Conservation (phyloP, 2,888 invertebrate species). For the Scaeva pyrastri region DNA sequence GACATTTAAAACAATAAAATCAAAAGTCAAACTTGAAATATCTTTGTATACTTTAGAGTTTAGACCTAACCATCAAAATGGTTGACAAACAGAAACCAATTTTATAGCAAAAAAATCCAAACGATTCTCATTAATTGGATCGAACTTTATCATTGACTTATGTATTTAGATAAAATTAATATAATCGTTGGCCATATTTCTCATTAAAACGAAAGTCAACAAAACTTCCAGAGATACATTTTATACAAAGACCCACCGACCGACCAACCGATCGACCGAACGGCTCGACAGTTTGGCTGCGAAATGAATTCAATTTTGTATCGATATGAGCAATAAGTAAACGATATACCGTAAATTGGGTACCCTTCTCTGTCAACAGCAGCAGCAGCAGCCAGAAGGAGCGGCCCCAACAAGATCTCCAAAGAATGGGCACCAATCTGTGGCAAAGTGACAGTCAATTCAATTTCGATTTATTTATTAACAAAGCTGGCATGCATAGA, state of each 20-base stretch:
- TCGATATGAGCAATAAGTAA: conserved; percentile 1
- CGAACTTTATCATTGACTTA: conserved; percentile 10
- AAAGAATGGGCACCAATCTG: conserved; percentile 48
- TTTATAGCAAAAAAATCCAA: conserved; percentile 28
- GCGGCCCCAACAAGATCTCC: conserved; percentile 6
- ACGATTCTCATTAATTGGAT: conserved; percentile 47
- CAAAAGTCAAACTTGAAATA: no score
- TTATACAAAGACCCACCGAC: conserved; percentile 31
- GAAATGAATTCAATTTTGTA: conserved; percentile 43
- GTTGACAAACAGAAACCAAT: conserved; percentile 21
- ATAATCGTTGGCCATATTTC: conserved; percentile 45
- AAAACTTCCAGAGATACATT: no score
- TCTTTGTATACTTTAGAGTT: no score
- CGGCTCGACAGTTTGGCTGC: conserved; percentile 16
- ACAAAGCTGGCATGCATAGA: conserved; percentile 43
- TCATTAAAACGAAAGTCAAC: conserved; percentile 41
- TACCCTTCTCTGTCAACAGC: conserved; percentile 54
- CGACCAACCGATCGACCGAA: no score
- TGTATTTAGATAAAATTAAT: conserved; percentile 56
- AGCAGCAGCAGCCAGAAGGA: conserved; percentile 34
- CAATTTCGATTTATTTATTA: conserved; percentile 70
- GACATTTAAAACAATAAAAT: no score
- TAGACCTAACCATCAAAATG: no score
- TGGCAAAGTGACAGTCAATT: conserved; percentile 61
- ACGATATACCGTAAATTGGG: background rate